Percentiles rank a stretch among this genome's conserved stretches.
Evolutionary conservation across 30 jellyfish, hydroid and myxozoan species (phyloP).

Genomic region (Hydractinia echinata): DNA sequence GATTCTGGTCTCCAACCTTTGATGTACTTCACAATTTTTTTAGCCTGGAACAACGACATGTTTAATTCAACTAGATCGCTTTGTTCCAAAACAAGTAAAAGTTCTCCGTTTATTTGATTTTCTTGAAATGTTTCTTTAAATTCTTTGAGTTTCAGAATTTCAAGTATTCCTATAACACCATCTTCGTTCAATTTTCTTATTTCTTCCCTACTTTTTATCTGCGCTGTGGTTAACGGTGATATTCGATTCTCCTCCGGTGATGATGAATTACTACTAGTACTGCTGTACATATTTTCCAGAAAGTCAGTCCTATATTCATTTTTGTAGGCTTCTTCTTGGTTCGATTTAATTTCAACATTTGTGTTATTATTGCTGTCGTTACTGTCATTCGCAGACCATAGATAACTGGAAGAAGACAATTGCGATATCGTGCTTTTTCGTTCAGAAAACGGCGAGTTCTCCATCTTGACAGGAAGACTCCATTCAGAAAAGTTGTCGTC

Average conservation of each 20-base stretch:
- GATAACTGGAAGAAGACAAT: constrained; percentile 9
- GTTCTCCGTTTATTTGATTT: constrained; percentile 61
- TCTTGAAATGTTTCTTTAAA: constrained; percentile 40
- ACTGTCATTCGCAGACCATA: constrained; percentile 22
- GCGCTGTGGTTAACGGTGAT: constrained; percentile 27
- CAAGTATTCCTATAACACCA: constrained; percentile 41
- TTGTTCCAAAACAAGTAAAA: constrained; percentile 35
- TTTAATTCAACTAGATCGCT: constrained; percentile 60
- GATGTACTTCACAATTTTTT: constrained; percentile 35
- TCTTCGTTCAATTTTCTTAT: constrained; percentile 28
- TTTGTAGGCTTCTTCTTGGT: not conserved
- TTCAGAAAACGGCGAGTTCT: constrained; percentile 23
- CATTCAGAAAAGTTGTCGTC: constrained; percentile 34
- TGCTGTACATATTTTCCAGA: not conserved
- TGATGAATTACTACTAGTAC: not conserved
- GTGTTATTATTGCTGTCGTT: constrained; percentile 19
- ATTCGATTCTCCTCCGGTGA: not conserved
- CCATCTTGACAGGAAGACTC: constrained; percentile 19
- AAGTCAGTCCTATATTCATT: not conserved
- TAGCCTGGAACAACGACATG: constrained; percentile 63
- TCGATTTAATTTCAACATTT: not conserved
- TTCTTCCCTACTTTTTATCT: constrained; percentile 27
- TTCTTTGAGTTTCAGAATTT: constrained; percentile 34
- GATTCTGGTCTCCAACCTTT: constrained; percentile 69
- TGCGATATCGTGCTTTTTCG: not conserved